Evolutionary conservation across 2,113 vertebrate species (phyloP).

Genomic region (Solea senegalensis): DNA sequence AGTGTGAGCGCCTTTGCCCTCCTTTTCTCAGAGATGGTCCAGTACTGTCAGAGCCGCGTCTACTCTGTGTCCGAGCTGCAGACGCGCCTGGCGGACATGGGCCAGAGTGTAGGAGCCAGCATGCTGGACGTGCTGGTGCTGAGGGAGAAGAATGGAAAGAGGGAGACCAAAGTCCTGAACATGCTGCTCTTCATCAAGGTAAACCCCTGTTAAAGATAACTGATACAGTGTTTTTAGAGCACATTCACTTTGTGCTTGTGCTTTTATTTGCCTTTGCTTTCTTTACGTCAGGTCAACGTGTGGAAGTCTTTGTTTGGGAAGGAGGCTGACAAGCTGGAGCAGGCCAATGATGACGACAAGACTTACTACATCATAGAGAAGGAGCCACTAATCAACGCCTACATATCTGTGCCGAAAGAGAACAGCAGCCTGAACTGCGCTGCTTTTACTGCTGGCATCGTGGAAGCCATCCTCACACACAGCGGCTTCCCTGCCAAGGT

Average conservation of each 20-base stretch:
- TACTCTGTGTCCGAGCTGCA: constrained; percentile 94
- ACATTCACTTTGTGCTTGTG: neutral
- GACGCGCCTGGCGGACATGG: constrained; percentile 87
- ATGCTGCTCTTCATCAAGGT: constrained; percentile 87
- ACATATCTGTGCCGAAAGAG: constrained; percentile 93
- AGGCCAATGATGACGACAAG: constrained; percentile 94
- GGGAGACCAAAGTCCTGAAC: constrained; percentile 91
- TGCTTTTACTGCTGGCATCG: constrained; percentile 90
- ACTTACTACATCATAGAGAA: constrained; percentile 96
- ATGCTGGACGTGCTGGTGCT: constrained; percentile 90
- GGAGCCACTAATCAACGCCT: constrained; percentile 91
- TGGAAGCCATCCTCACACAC: constrained; percentile 90
- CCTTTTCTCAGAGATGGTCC: constrained; percentile 94
- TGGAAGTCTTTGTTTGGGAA: constrained; percentile 93
- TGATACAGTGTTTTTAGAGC: neutral
- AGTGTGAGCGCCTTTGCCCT: constrained; percentile 90
- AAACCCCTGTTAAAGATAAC: neutral
- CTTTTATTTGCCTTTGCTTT: neutral
- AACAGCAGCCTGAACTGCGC: constrained; percentile 96
- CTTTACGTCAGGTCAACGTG: constrained; percentile 68
- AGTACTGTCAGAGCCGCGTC: constrained; percentile 95
- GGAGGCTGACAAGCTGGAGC: constrained; percentile 94
- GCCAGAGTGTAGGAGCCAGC: constrained; percentile 89
- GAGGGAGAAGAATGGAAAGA: constrained; percentile 88
- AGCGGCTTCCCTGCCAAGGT: constrained; percentile 94